Evolutionary conservation across 2,888 invertebrate species (phyloP).

Genomic region (Erannis defoliaria): DNA sequence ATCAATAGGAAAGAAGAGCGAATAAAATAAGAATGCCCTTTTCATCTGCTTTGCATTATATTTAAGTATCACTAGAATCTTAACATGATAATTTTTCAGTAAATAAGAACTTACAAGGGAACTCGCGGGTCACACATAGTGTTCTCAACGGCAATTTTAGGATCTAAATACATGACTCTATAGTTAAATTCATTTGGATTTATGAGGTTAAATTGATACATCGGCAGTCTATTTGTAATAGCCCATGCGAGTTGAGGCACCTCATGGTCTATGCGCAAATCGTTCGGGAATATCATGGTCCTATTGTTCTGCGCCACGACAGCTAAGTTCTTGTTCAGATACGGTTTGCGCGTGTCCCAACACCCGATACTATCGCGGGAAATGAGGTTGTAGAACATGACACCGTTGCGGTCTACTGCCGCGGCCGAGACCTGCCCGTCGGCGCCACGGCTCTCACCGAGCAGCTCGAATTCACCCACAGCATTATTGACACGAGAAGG

Average conservation of each 20-base stretch:
- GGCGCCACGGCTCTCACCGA: conserved; percentile 85
- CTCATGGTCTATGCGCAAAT: conserved; percentile 91
- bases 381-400: conserved; percentile 94
- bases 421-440: conserved; percentile 92
- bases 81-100: neutral
- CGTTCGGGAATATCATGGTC: conserved; percentile 92
- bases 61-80: neutral
- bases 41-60: neutral
- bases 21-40: neutral
- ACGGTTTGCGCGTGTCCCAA: conserved; percentile 93
- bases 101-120: conserved; percentile 9
- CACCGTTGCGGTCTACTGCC: conserved; percentile 90
- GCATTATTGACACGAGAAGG: conserved; percentile 78
- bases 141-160: conserved; percentile 86
- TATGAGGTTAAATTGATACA: conserved; percentile 90
- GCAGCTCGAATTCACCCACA: conserved; percentile 73
- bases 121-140: conserved; percentile 85
- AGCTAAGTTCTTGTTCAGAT: conserved; percentile 88
- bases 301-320: conserved; percentile 88
- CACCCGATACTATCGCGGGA: conserved; percentile 92
- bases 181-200: conserved; percentile 90
- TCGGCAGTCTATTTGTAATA: conserved; percentile 91
- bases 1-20: neutral
- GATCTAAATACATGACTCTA: conserved; percentile 89
- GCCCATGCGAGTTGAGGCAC: conserved; percentile 91